These are phyloP conservation scores for Lontra canadensis DNA, from an alignment of 2,113 vertebrate genomes.

Conservation along the genomic window DNA sequence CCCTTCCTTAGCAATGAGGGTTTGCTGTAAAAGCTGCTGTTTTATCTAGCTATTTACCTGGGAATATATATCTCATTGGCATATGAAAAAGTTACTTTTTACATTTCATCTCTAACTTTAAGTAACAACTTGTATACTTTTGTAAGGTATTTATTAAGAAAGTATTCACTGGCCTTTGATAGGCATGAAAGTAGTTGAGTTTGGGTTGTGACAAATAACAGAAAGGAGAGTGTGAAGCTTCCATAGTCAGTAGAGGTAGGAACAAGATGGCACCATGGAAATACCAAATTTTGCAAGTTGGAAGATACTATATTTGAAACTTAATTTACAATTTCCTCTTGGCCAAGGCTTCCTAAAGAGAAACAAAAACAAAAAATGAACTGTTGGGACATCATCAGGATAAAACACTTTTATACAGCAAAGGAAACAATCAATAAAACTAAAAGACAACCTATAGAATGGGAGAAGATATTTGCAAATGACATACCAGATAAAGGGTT, in stretches of 20 bases:
- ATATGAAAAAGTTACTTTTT: not conserved
- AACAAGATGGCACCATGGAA: not conserved
- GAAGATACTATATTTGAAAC: not conserved
- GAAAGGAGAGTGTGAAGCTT: not conserved
- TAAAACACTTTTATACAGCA: not conserved
- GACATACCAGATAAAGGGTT: not conserved
- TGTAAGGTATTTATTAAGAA: not conserved
- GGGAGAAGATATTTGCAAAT: not conserved
- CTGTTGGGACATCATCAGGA: not conserved
- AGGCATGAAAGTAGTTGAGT: not conserved
- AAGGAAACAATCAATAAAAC: not conserved
- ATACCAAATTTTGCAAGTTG: not conserved
- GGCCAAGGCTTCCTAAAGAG: not conserved
- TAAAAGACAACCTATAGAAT: not conserved
- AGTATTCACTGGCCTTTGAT: not conserved
- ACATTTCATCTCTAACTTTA: not conserved
- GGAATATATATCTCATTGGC: not conserved
- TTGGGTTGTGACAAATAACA: not conserved
- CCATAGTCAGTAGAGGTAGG: not conserved
- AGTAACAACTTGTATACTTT: not conserved
- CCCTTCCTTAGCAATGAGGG: not conserved
- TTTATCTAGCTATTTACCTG: not conserved
- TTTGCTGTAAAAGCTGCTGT: not conserved
- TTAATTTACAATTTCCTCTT: not conserved
- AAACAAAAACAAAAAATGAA: not conserved